These are phyloP conservation scores for Cephalotes varians DNA, from an alignment of 2,888 invertebrate species.

Conservation along the genomic window DNA sequence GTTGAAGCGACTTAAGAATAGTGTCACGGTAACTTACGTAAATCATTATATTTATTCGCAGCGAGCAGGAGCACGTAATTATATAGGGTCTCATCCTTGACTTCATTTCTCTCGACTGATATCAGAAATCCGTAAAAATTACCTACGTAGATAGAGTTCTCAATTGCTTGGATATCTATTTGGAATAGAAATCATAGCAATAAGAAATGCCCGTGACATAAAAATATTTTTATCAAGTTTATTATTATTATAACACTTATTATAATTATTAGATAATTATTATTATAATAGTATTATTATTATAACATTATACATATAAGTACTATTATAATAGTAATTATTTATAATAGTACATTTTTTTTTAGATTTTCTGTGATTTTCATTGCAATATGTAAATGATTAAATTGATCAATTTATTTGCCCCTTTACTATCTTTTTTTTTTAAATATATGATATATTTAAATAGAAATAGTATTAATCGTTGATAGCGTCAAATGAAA, in stretches of 20 bases:
- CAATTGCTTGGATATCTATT: background rate
- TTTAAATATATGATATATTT: too few species aligned
- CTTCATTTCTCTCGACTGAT: slow-evolving; percentile 24
- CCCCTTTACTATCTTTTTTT: background rate
- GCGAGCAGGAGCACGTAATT: slow-evolving; percentile 31
- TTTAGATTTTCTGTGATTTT: background rate
- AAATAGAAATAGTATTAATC: too few species aligned
- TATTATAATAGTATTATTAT: too few species aligned
- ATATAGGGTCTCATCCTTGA: slow-evolving; percentile 36
- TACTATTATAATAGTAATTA: too few species aligned
- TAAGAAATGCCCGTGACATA: background rate
- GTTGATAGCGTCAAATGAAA: background rate
- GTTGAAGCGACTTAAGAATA: slow-evolving; percentile 29
- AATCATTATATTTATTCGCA: slow-evolving; percentile 34
- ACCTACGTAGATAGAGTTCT: background rate
- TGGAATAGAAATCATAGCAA: background rate
- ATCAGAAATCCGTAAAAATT: background rate
- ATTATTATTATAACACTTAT: too few species aligned
- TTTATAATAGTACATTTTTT: background rate
- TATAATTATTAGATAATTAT: too few species aligned
- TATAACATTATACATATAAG: too few species aligned
- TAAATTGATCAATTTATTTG: background rate
- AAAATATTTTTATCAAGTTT: background rate
- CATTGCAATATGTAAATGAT: background rate
- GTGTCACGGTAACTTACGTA: slow-evolving; percentile 43